Conservation (phyloP, 2,113 vertebrate species). For the Sturnira hondurensis region DNA sequence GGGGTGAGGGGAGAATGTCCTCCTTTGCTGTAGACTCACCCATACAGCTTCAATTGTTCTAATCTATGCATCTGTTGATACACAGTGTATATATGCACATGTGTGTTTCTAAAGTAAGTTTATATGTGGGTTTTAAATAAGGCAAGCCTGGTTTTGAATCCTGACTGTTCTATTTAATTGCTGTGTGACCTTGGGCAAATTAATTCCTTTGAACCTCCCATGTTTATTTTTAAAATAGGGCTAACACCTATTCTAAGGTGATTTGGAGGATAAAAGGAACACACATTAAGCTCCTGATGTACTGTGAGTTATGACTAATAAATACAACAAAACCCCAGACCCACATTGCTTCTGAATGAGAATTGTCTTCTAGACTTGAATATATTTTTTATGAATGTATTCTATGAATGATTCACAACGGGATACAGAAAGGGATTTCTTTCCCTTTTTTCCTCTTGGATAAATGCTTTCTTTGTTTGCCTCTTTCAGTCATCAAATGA, state of each 20-base stretch:
- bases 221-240: slow-evolving; percentile 25
- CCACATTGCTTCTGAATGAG: neutral
- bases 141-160: slow-evolving; percentile 10
- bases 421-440: neutral
- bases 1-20: neutral
- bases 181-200: neutral
- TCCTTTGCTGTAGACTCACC: neutral
- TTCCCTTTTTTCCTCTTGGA: neutral
- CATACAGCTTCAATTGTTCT: neutral
- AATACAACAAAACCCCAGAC: neutral
- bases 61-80: neutral
- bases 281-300: neutral
- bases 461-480: slow-evolving; percentile 27
- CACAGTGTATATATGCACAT: neutral
- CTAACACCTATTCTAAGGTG: neutral
- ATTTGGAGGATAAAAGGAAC: slow-evolving; percentile 1
- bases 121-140: neutral
- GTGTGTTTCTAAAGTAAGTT: neutral
- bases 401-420: slow-evolving; percentile 16
- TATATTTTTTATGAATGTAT: slow-evolving; percentile 30
- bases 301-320: neutral
- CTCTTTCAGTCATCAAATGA: neutral
- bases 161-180: neutral
- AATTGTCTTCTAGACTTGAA: neutral
- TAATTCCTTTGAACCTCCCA: neutral